These are phyloP conservation scores for Spheniscus humboldti DNA, from an alignment of 2,797 vertebrate genomes.

Conservation along the genomic window DNA sequence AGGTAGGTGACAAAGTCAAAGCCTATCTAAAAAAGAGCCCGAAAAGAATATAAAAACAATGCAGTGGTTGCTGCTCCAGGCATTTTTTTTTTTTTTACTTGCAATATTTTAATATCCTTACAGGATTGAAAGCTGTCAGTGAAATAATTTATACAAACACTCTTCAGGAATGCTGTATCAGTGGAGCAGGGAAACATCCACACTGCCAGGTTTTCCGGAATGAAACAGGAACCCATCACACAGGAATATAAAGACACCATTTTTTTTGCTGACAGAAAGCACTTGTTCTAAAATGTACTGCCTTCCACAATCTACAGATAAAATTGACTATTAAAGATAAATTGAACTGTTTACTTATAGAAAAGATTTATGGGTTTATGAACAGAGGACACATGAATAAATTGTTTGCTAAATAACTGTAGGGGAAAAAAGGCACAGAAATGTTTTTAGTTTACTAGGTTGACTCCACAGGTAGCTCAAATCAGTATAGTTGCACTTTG, in stretches of 20 bases:
- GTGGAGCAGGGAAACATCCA: not conserved
- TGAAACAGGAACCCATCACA: not conserved
- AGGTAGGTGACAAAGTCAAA: slow-evolving; percentile 70
- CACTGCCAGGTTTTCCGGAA: accelerated
- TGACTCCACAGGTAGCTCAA: not conserved
- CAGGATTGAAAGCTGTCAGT: not conserved
- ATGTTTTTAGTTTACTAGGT: accelerated
- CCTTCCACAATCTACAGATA: not conserved
- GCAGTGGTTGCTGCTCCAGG: not conserved
- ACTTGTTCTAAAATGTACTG: not conserved
- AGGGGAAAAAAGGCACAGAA: not conserved
- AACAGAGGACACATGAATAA: not conserved
- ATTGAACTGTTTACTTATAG: not conserved
- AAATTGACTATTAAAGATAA: not conserved
- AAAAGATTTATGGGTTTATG: not conserved
- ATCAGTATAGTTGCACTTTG: accelerated
- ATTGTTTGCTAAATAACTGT: not conserved
- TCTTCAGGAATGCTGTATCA: not conserved
- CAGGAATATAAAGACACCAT: accelerated
- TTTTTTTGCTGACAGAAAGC: not conserved
- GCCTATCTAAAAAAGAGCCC: slow-evolving; percentile 56
- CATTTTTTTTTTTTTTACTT: not conserved
- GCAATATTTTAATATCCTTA: not conserved
- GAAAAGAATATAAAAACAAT: not conserved
- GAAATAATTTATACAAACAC: not conserved